Conservation (phyloP, 2,888 invertebrate genomes). For the Nephrotoma appendiculata region DNA sequence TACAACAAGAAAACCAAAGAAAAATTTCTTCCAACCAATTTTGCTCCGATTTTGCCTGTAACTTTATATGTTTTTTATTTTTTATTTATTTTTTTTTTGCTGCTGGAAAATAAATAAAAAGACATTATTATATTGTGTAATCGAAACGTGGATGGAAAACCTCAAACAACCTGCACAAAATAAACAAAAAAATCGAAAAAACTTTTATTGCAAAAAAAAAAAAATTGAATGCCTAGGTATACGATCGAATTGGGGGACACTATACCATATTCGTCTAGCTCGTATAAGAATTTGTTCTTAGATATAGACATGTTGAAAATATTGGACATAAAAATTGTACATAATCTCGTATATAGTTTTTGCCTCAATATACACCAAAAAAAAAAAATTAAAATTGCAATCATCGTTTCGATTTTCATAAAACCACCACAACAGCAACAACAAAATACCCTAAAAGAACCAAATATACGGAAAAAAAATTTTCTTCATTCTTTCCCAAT, state of each 20-base stretch:
- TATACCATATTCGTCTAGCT: not conserved
- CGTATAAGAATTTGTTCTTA: not conserved
- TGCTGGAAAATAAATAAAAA: not conserved
- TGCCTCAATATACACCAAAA: not conserved
- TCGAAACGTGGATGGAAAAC: not conserved
- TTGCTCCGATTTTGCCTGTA: not conserved
- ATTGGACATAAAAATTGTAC: not conserved
- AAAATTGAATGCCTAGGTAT: not conserved
- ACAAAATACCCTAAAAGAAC: not conserved
- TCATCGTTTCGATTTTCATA: not conserved
- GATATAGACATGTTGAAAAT: not conserved
- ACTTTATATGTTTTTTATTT: not conserved
- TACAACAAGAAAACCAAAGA: not conserved
- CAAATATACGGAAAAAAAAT: not conserved
- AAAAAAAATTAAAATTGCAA: not conserved
- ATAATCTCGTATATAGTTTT: not conserved
- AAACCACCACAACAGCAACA: not conserved
- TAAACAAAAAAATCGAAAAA: not conserved
- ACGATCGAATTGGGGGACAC: not conserved
- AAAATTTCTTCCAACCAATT: not conserved
- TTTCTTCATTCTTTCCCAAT: not conserved
- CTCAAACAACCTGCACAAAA: not conserved
- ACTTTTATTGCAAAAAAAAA: not conserved
- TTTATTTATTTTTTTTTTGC: not conserved
- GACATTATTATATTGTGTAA: not conserved